Percentiles rank a stretch among this genome's conserved stretches.
Evolutionary conservation across 2,888 invertebrate genomes (phyloP).

Genomic region (Eristalinus sepulchralis): DNA sequence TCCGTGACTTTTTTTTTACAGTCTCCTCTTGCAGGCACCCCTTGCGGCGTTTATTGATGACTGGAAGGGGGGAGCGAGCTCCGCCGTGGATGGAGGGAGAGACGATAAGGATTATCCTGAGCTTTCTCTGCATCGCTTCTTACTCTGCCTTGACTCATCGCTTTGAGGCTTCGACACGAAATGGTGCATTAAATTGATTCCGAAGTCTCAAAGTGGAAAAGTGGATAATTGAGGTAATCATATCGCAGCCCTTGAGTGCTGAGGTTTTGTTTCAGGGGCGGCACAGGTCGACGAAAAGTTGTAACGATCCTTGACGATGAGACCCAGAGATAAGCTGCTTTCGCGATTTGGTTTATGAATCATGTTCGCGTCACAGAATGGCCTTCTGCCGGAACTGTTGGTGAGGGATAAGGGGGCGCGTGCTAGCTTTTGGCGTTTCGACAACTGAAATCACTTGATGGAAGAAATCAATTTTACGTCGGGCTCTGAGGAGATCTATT

Average conservation of each 20-base stretch:
- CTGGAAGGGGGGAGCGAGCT: too few relatives aligned
- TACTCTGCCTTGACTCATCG: background rate
- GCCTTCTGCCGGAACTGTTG: background rate
- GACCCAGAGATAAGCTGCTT: background rate
- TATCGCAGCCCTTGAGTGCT: background rate
- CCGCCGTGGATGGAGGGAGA: too few relatives aligned
- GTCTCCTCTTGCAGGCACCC: too few relatives aligned
- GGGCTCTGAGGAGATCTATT: background rate
- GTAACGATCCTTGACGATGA: background rate
- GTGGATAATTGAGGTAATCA: slow-evolving; percentile 34
- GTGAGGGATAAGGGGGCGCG: background rate
- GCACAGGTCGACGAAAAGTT: background rate
- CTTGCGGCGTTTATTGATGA: background rate
- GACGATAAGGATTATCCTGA: background rate
- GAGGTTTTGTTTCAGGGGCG: background rate
- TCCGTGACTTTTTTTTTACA: background rate
- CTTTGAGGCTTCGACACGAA: slow-evolving; percentile 18
- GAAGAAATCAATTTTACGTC: background rate
- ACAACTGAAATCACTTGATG: background rate
- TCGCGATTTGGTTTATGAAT: background rate
- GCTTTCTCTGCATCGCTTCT: background rate
- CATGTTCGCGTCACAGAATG: background rate
- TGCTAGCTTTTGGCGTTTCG: background rate
- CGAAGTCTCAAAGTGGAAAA: slow-evolving; percentile 33
- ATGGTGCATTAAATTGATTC: slow-evolving; percentile 49